Evolutionary conservation across 2,797 vertebrate species (phyloP).

Genomic region (Neostethus bicornis): DNA sequence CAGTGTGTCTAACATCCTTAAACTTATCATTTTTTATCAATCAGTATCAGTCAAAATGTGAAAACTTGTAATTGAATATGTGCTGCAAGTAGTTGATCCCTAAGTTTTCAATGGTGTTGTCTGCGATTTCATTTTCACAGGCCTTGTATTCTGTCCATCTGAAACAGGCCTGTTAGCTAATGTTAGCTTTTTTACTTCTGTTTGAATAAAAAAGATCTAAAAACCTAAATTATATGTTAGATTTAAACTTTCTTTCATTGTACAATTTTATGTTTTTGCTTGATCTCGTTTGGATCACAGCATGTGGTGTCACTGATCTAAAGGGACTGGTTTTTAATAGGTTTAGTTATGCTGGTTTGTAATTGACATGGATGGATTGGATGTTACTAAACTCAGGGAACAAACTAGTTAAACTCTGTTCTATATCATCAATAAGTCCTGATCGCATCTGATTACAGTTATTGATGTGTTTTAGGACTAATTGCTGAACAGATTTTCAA

Average conservation of each 20-base stretch:
- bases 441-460: too few relatives aligned
- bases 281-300: accelerated
- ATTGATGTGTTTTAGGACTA: too few relatives aligned
- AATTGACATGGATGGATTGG: not conserved
- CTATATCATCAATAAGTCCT: not conserved
- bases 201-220: too few relatives aligned
- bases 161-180: conserved; percentile 58
- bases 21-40: not conserved
- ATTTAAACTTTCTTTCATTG: not conserved
- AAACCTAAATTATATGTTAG: not conserved
- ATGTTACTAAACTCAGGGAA: not conserved
- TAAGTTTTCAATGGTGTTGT: conserved; percentile 46
- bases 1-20: not conserved
- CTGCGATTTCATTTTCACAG: conserved; percentile 44
- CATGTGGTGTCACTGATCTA: not conserved
- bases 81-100: conserved; percentile 29
- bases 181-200: too few relatives aligned
- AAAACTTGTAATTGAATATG: not conserved
- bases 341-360: conserved; percentile 13
- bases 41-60: not conserved
- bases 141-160: conserved; percentile 37
- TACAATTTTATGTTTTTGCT: not conserved
- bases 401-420: not conserved
- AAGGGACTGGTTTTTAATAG: not conserved
- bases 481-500: too few relatives aligned